These are phyloP conservation scores for Platalea minor DNA, from an alignment of 2,797 vertebrate genomes.

Conservation along the genomic window DNA sequence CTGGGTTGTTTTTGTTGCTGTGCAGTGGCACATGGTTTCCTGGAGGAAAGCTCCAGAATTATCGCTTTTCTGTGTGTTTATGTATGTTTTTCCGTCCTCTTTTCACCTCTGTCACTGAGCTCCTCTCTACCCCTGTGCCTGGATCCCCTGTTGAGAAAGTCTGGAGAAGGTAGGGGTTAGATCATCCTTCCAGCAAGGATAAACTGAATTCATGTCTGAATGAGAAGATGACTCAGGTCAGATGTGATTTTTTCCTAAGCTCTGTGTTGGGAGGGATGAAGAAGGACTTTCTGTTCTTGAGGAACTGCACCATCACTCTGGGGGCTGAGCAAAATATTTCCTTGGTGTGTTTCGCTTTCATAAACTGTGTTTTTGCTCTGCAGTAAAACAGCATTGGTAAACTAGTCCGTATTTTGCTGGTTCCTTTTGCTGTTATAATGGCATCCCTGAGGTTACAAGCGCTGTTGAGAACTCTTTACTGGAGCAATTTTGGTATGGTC, in stretches of 20 bases:
- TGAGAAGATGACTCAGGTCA: conserved; percentile 18
- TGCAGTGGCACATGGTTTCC: conserved; percentile 43
- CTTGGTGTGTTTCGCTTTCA: not conserved
- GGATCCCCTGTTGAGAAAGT: conserved; percentile 4
- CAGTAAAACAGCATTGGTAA: conserved; percentile 1
- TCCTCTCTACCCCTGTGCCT: not conserved
- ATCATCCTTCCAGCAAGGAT: conserved; percentile 24
- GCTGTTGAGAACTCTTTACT: not conserved
- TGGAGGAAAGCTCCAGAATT: conserved; percentile 47
- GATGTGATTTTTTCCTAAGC: conserved; percentile 26
- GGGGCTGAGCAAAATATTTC: not conserved
- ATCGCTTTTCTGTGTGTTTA: conserved; percentile 27
- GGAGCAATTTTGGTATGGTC: conserved; percentile 52
- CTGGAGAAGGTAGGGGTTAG: conserved; percentile 48
- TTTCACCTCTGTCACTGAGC: conserved; percentile 37
- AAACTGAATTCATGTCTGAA: conserved; percentile 42
- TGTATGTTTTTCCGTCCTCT: conserved; percentile 56
- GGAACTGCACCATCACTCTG: not conserved
- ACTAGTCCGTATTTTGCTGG: conserved; percentile 1
- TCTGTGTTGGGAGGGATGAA: not conserved
- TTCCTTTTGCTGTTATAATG: not conserved
- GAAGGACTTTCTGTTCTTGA: not conserved
- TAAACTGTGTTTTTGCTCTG: not conserved
- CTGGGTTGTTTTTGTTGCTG: conserved; percentile 51
- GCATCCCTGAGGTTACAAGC: not conserved